Percentiles rank a stretch among this genome's conserved stretches.
Evolutionary conservation across 2,888 invertebrate species (phyloP).

Genomic region (Lithophane leautieri): DNA sequence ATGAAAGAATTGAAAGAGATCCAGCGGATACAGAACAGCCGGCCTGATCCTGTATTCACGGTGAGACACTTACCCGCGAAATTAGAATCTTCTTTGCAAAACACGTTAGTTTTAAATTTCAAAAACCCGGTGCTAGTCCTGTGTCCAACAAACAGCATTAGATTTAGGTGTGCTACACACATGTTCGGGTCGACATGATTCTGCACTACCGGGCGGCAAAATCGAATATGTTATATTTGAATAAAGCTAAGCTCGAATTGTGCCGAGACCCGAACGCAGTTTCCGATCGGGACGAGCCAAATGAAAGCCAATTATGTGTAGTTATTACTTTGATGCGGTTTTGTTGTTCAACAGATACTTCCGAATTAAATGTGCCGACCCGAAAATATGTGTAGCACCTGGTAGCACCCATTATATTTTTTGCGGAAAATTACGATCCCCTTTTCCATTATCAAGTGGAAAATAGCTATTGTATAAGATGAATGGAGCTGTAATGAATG

Average conservation of each 20-base stretch:
- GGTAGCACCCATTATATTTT: not conserved
- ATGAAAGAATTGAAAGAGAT: constrained; percentile 97
- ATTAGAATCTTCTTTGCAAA: not conserved
- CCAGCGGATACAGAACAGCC: constrained; percentile 93
- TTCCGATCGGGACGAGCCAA: not conserved
- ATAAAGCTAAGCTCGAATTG: not conserved
- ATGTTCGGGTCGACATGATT: not conserved
- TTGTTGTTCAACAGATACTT: not conserved
- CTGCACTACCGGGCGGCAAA: not conserved
- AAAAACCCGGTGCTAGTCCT: not conserved
- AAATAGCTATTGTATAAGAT: not conserved
- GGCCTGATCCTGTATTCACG: constrained; percentile 94
- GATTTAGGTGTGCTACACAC: not conserved
- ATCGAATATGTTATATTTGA: not conserved
- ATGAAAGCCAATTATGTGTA: not conserved
- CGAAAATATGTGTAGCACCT: not conserved
- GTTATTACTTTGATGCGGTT: not conserved
- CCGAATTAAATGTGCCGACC: not conserved
- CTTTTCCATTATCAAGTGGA: not conserved
- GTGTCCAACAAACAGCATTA: not conserved
- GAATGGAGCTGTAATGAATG: not conserved
- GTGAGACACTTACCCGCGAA: constrained; percentile 78
- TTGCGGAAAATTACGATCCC: not conserved
- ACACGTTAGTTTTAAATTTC: not conserved
- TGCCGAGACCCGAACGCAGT: not conserved